Percentiles rank a stretch among this genome's conserved stretches.
These are phyloP conservation scores for Dyspetes luteomarginatus DNA, from an alignment of 2,888 invertebrate species.

Conservation along the genomic window DNA sequence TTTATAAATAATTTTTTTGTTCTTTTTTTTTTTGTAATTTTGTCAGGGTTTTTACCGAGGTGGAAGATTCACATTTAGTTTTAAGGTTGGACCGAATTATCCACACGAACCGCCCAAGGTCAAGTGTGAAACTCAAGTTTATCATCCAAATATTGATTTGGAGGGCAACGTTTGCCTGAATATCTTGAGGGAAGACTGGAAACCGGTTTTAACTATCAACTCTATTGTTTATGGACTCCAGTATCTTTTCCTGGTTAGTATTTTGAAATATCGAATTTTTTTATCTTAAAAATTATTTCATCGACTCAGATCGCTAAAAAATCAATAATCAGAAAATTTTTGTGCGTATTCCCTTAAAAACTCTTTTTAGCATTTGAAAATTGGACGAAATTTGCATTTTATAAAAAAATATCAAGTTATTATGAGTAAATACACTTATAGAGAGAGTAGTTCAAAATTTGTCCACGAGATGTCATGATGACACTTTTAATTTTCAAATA, in stretches of 20 bases:
- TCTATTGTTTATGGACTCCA: slow-evolving; percentile 99
- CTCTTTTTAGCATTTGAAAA: too few relatives aligned
- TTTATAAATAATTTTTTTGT: slow-evolving; percentile 4
- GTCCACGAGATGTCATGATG: too few relatives aligned
- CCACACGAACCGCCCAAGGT: slow-evolving; percentile 99
- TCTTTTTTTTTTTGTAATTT: background rate
- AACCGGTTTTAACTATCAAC: slow-evolving; percentile 98
- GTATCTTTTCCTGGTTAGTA: slow-evolving; percentile 95
- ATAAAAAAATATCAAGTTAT: too few relatives aligned
- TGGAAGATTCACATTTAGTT: slow-evolving; percentile 97
- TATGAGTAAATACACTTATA: too few relatives aligned
- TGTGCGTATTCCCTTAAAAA: too few relatives aligned
- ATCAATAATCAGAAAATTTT: too few relatives aligned
- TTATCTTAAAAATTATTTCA: background rate
- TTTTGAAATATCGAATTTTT: background rate
- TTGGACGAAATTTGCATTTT: too few relatives aligned
- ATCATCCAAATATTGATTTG: slow-evolving; percentile 99
- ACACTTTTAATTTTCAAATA: too few relatives aligned
- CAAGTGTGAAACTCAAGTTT: slow-evolving; percentile 98
- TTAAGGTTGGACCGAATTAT: slow-evolving; percentile 98
- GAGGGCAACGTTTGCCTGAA: slow-evolving; percentile 99
- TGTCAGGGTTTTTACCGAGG: slow-evolving; percentile 95
- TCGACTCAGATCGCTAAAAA: background rate
- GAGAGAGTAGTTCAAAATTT: too few relatives aligned
- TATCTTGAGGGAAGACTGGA: slow-evolving; percentile 99